phyloP scores from a whole-genome alignment of 2,113 vertebrate species.

The Zapus hudsonius region DNA sequence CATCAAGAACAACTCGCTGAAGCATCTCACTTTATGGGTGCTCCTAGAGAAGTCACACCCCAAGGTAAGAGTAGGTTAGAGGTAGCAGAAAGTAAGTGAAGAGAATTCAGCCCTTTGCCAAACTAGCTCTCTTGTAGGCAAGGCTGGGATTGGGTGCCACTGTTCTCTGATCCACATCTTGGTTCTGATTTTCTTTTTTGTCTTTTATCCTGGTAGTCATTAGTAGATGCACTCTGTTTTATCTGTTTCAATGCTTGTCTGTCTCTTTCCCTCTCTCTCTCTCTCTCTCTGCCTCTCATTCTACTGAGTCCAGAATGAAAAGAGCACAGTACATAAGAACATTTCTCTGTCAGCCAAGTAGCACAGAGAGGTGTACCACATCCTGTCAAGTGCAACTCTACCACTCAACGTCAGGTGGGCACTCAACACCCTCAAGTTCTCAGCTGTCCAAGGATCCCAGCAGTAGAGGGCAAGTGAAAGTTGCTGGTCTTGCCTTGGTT shows the following conservation, averaged over 20 bases:
- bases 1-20: background rate
- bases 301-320: background rate
- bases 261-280: background rate
- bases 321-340: background rate
- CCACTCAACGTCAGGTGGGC: background rate
- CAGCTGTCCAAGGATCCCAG: background rate
- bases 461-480: too few species aligned
- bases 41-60: background rate
- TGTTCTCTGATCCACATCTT: background rate
- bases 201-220: background rate
- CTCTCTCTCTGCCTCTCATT: background rate
- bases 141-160: background rate
- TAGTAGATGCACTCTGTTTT: background rate
- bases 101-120: rapidly evolving
- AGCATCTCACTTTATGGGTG: background rate
- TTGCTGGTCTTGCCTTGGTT: background rate
- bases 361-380: background rate
- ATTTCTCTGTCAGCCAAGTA: background rate
- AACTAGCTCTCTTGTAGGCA: too few species aligned
- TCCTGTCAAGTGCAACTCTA: too few species aligned
- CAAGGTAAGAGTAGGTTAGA: background rate
- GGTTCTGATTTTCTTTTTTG: background rate
- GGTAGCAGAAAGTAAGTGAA: background rate
- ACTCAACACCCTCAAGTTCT: background rate
- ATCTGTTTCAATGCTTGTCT: background rate